Percentiles rank a stretch among this genome's conserved stretches.
Evolutionary conservation across 2,113 vertebrate species (phyloP).

Genomic region (Pseudorasbora parva): DNA sequence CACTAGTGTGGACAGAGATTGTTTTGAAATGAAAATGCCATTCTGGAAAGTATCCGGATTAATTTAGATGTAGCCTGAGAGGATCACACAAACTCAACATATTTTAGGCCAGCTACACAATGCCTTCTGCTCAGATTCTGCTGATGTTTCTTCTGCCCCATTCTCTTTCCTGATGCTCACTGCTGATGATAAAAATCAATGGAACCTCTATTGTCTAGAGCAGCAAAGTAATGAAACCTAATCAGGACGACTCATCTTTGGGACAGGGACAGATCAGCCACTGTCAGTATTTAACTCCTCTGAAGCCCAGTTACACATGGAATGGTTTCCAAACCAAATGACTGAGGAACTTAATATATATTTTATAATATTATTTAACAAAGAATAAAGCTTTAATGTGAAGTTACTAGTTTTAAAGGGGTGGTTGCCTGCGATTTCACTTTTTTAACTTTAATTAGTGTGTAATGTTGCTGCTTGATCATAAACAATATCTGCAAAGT

Average conservation of each 20-base stretch:
- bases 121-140: constrained; percentile 57
- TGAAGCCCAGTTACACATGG: constrained; percentile 1
- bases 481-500: no score
- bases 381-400: background rate
- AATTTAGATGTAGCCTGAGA: background rate
- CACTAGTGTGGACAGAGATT: no score
- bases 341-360: no score
- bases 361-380: background rate
- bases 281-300: background rate
- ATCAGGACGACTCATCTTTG: constrained; percentile 72
- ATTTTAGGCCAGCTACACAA: background rate
- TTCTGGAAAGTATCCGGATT: no score
- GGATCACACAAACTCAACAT: background rate
- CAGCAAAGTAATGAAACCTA: constrained; percentile 69
- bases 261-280: constrained; percentile 55
- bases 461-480: no score
- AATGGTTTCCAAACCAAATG: background rate
- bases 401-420: background rate
- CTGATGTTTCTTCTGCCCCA: constrained; percentile 38
- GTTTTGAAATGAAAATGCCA: no score
- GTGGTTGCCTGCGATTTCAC: no score
- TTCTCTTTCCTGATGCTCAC: constrained; percentile 42
- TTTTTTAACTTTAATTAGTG: no score
- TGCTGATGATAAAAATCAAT: constrained; percentile 72
- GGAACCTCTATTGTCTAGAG: constrained; percentile 65